Evolutionary conservation across 1,140 invertebrate species (phyloP).

Genomic region (Archegozetes longisetosus): DNA sequence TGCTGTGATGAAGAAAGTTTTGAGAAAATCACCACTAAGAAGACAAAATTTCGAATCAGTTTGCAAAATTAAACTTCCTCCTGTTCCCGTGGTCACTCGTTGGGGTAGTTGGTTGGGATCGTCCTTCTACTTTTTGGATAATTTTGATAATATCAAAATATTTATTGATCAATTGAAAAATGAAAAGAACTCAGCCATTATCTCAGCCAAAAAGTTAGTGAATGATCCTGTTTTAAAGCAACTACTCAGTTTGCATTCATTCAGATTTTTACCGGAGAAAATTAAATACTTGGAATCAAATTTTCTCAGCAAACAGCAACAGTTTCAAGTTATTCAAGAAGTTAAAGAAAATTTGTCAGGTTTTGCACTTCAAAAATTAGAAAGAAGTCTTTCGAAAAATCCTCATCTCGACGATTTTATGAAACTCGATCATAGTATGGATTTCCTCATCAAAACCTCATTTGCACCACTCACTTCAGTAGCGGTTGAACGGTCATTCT

Average conservation of each 20-base stretch:
- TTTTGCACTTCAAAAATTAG: no score
- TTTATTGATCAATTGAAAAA: neutral
- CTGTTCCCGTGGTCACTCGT: neutral
- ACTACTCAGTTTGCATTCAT: neutral
- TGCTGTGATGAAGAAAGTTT: neutral
- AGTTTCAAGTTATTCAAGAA: no score
- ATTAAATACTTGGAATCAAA: no score
- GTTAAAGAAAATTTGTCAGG: no score
- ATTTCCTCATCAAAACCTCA: no score
- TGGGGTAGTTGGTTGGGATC: neutral
- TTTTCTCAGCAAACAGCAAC: no score
- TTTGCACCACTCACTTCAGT: no score
- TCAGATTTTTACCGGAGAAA: no score
- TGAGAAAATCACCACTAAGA: neutral
- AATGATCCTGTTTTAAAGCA: neutral
- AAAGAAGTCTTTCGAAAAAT: no score
- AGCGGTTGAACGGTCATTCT: no score
- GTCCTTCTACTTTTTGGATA: neutral
- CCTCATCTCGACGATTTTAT: no score
- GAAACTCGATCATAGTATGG: no score
- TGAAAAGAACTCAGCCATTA: neutral
- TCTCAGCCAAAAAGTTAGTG: neutral
- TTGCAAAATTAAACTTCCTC: neutral
- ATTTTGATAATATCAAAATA: neutral
- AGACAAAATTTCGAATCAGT: neutral